Evolutionary conservation across 2,888 invertebrate genomes (phyloP), one percentile per base, ranked within the genome.

Genomic region (Petrolisthes manimaculis): DNA sequence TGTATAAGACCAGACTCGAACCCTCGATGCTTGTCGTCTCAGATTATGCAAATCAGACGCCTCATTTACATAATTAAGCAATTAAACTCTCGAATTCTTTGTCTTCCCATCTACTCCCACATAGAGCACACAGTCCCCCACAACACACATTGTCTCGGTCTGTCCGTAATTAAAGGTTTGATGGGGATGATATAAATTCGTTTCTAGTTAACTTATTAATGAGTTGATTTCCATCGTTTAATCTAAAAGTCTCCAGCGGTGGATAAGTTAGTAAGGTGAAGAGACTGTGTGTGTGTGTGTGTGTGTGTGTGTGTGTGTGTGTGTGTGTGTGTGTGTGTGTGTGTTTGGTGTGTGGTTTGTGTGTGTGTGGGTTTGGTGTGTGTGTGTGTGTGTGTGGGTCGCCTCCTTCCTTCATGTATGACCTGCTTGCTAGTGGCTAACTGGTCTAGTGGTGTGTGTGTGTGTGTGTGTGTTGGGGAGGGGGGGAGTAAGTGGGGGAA

Each of bases 301-400:
- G 75, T 75, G 75, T 75, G 75, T 75, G 75, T 75, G 12, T 75
- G 75, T 75, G 24, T 75, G 75, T 75, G 24, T 75, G 71, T 71
- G 6, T 71, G 71, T 71, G 6, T 71, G 71, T 71, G n/a, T 71
- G 71, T 71, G 6, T 71, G 6, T 71, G 6, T 71, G 71, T 71
- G 6, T 71, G 75, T 75, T 5, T 75, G 75, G 24, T 24, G 24
- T 24, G 24, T 24, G 24, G 24, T 75, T 24, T 75, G 75, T 75
- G 75, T 75, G 75, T 75, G 75, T 75, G 75, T 9, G 8, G 14
- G 14, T 61, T 14, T 14, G 14, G 14, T 9, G 9, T 75, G 75
- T 75, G 21, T 75, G 6, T 75, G n/a, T 75, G 24, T 75, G n/a
- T 75, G 75, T 75, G 75, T 75, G 4, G 8, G 75, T 21, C n/a